A percentile compares a stretch with the other conserved stretches of the same genome.
Conservation (phyloP, 2,888 invertebrate genomes). For the Cephus spinipes region DNA sequence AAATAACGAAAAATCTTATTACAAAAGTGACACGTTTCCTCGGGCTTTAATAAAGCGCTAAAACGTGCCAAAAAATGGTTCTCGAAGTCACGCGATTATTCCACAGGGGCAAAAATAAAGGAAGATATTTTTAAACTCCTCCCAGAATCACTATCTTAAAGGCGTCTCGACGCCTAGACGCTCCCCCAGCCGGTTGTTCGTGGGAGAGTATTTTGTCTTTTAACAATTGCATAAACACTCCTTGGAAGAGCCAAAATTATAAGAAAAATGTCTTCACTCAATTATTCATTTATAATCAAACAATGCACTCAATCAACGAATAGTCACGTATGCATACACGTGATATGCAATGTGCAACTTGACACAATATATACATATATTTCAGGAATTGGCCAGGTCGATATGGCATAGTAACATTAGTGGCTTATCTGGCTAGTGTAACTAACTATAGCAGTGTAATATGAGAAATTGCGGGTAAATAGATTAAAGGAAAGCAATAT, state of each 20-base stretch:
- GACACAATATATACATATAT: too few relatives aligned
- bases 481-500: not conserved
- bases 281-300: not conserved
- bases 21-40: not conserved
- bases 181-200: not conserved
- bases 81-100: conserved; percentile 30
- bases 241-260: too few relatives aligned
- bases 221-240: not conserved
- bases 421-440: not conserved
- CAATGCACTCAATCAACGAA: too few relatives aligned
- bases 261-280: not conserved
- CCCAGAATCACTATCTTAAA: not conserved
- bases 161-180: not conserved
- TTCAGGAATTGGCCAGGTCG: not conserved
- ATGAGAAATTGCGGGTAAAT: not conserved
- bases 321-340: too few relatives aligned
- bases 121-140: conserved; percentile 33
- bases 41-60: not conserved
- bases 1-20: not conserved
- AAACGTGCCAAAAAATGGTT: not conserved
- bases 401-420: not conserved
- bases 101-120: conserved; percentile 30
- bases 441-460: not conserved
- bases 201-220: not conserved
- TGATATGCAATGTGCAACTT: too few relatives aligned